phyloP scores from a whole-genome alignment of 2,888 invertebrate genomes.

The Lasioglossum calceatum region DNA sequence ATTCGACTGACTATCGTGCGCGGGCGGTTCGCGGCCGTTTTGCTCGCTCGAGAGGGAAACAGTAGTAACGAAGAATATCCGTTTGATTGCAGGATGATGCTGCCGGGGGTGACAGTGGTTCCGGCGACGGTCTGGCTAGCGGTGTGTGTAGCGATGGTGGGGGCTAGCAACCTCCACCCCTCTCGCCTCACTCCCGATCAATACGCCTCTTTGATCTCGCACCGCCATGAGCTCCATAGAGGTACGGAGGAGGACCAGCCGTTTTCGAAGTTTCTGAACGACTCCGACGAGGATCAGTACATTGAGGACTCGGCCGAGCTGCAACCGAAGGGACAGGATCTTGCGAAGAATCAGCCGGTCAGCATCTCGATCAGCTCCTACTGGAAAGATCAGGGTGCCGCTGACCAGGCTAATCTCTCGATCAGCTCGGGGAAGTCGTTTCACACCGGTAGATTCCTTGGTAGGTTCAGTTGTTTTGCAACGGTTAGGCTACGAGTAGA shows the following conservation, averaged over 20 bases:
- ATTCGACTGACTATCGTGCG: not conserved
- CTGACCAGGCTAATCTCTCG: not conserved
- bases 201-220: slow-evolving; percentile 80
- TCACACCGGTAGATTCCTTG: not conserved
- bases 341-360: slow-evolving; percentile 37
- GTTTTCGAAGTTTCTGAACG: slow-evolving; percentile 71
- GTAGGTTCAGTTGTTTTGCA: not conserved
- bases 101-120: slow-evolving; percentile 78
- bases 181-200: slow-evolving; percentile 78
- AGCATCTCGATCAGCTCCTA: not conserved
- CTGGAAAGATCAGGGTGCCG: not conserved
- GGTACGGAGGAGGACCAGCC: slow-evolving; percentile 70
- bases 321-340: not conserved
- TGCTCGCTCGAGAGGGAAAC: not conserved
- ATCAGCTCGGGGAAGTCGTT: not conserved
- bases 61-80: slow-evolving; percentile 66
- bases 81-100: slow-evolving; percentile 80
- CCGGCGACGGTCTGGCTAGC: slow-evolving; percentile 79
- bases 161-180: slow-evolving; percentile 73
- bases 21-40: not conserved
- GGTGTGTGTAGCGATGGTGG: slow-evolving; percentile 72
- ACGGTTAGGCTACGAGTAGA: too few relatives aligned
- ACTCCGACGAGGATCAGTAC: slow-evolving; percentile 57
- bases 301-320: slow-evolving; percentile 56
- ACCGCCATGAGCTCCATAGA: slow-evolving; percentile 73